Evolutionary conservation across 2,797 vertebrate genomes (phyloP).

Genomic region (Acipenser ruthenus): DNA sequence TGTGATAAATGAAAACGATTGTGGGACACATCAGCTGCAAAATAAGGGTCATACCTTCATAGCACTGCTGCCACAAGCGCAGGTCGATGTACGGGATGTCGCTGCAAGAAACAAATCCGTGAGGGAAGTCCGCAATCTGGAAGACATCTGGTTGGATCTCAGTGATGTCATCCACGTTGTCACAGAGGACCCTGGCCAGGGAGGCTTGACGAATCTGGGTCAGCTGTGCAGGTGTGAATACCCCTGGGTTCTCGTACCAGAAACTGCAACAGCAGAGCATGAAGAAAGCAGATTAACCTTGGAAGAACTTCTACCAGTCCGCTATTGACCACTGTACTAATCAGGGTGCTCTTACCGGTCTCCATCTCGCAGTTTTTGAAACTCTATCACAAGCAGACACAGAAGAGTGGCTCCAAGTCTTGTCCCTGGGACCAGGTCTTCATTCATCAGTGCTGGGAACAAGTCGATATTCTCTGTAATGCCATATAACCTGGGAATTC

Average conservation of each 20-base stretch:
- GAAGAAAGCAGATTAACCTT: background rate
- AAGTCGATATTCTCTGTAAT: slow-evolving; percentile 55
- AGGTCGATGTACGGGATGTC: slow-evolving; percentile 42
- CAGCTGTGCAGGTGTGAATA: slow-evolving; percentile 42
- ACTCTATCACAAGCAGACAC: slow-evolving; percentile 47
- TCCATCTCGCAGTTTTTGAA: slow-evolving; percentile 51
- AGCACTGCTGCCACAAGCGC: slow-evolving; percentile 52
- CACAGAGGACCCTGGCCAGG: slow-evolving; percentile 49
- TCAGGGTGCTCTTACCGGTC: slow-evolving; percentile 37
- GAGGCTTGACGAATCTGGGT: slow-evolving; percentile 47
- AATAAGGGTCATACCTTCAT: slow-evolving; percentile 32
- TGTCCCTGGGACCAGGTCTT: slow-evolving; percentile 51
- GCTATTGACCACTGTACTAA: background rate
- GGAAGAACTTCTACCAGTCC: background rate
- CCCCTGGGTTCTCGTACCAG: slow-evolving; percentile 51
- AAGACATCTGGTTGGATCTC: slow-evolving; percentile 47
- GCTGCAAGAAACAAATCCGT: slow-evolving; percentile 43
- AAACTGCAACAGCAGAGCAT: slow-evolving; percentile 35
- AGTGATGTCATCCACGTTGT: slow-evolving; percentile 51
- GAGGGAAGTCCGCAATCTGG: slow-evolving; percentile 35
- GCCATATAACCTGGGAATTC: slow-evolving; percentile 45
- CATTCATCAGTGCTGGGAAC: slow-evolving; percentile 56
- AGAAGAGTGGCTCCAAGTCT: slow-evolving; percentile 49
- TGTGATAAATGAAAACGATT: too few relatives aligned
- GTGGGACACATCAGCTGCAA: too few relatives aligned